A percentile compares a stretch with the other conserved stretches of the same genome.
These are phyloP conservation scores for Gallirallus australis DNA, from an alignment of 2,797 vertebrate species.

Conservation along the genomic window DNA sequence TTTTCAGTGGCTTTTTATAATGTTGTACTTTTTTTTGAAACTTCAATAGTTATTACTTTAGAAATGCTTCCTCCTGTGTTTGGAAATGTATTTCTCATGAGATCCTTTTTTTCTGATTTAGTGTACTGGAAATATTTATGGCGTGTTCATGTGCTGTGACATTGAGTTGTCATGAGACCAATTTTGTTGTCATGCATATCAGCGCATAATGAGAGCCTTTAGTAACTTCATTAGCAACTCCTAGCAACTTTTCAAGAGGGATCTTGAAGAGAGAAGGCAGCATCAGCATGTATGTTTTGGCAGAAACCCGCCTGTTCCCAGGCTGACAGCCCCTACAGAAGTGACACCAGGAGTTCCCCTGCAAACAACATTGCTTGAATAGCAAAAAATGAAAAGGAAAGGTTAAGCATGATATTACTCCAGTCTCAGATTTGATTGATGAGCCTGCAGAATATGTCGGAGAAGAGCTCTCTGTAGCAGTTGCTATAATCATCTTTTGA, in stretches of 20 bases:
- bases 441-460: not conserved
- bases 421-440: not conserved
- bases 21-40: not conserved
- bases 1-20: not conserved
- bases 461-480: not conserved
- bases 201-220: not conserved
- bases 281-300: not conserved
- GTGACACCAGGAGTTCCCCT: not conserved
- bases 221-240: constrained; percentile 19
- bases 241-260: not conserved
- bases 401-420: not conserved
- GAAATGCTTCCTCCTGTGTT: not conserved
- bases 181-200: not conserved
- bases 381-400: not conserved
- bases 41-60: not conserved
- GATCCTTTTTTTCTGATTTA: not conserved
- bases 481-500: not conserved
- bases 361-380: not conserved
- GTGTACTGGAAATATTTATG: not conserved
- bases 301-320: not conserved
- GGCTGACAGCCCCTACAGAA: not conserved
- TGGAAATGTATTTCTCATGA: not conserved
- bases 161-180: not conserved
- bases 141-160: not conserved
- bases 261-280: not conserved